These are phyloP conservation scores for Micropterix aruncella DNA, from an alignment of 2,888 invertebrate genomes.

Conservation along the genomic window DNA sequence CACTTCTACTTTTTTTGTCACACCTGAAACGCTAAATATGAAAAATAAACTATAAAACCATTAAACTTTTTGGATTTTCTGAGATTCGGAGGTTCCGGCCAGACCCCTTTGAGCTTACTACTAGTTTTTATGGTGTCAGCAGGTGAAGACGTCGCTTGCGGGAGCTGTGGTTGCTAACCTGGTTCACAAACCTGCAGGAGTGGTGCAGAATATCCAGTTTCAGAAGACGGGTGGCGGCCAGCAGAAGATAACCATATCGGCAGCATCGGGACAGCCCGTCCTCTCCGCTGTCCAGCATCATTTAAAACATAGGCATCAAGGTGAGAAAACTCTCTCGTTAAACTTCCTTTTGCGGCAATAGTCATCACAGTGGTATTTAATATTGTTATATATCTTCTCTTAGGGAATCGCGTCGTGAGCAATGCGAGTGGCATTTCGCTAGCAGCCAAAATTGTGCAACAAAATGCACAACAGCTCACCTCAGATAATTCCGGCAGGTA, in stretches of 20 bases:
- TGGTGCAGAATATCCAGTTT: neutral
- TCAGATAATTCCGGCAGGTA: neutral
- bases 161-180: neutral
- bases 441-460: neutral
- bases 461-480: neutral
- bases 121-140: no score
- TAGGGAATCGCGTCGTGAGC: neutral
- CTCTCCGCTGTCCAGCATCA: neutral
- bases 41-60: no score
- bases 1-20: no score
- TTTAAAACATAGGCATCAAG: neutral
- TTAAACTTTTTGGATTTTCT: no score
- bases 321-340: no score
- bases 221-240: constrained; percentile 11
- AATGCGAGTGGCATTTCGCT: neutral
- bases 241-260: constrained; percentile 24
- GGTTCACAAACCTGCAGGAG: neutral
- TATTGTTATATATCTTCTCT: no score
- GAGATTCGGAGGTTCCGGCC: no score
- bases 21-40: no score
- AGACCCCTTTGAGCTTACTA: no score
- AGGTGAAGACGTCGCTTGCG: neutral
- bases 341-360: no score
- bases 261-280: constrained; percentile 12
- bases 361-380: no score